Conservation (phyloP, 2,113 vertebrate genomes). For the Brienomyrus brachyistius region DNA sequence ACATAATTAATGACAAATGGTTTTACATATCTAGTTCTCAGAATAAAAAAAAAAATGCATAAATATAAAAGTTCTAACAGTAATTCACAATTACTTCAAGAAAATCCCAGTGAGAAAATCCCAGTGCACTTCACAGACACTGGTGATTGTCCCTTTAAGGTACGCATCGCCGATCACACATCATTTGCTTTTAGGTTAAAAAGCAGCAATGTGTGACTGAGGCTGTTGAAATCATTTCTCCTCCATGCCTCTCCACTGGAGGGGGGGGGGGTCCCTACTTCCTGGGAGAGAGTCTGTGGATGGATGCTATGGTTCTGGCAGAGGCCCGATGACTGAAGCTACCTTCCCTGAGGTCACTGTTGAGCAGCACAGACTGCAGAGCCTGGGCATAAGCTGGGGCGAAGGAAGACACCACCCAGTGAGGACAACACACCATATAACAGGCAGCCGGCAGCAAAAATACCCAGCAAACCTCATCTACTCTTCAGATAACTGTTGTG, state of each 20-base stretch:
- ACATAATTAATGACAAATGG: neutral
- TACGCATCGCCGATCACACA: neutral
- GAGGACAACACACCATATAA: neutral
- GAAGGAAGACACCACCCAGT: neutral
- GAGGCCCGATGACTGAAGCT: constrained; percentile 19
- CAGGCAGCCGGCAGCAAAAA: neutral
- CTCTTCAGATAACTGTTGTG: neutral
- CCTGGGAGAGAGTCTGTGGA: constrained; percentile 31
- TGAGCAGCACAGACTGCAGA: constrained; percentile 67
- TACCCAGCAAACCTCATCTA: neutral
- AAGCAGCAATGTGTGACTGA: neutral
- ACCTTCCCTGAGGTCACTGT: constrained; percentile 49
- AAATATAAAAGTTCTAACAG: neutral
- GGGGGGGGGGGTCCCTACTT: constrained; percentile 13
- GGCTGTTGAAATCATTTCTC: neutral
- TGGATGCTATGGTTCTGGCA: constrained; percentile 44
- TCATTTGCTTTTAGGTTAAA: neutral
- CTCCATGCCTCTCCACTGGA: neutral
- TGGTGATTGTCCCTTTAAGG: neutral
- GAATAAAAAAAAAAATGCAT: neutral
- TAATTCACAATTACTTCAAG: neutral
- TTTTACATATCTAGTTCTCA: neutral
- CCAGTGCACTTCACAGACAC: neutral
- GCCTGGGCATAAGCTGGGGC: constrained; percentile 70
- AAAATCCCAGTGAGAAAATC: neutral